These are phyloP conservation scores for Labeo catla DNA, from an alignment of 2,113 vertebrate genomes.

Conservation along the genomic window DNA sequence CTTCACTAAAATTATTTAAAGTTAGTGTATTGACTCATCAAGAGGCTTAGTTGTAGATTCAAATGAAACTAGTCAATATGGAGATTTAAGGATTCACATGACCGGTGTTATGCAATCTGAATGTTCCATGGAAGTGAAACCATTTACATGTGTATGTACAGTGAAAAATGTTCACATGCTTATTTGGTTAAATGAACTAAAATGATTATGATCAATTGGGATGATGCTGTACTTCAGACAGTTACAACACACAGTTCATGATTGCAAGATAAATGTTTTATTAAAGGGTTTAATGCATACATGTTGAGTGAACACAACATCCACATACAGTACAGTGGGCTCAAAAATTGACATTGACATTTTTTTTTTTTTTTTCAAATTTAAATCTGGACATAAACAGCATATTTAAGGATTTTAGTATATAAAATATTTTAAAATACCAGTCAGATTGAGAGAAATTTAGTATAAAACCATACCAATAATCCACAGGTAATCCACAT, in stretches of 20 bases:
- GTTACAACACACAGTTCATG: constrained; percentile 17
- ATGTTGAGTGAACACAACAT: constrained; percentile 67
- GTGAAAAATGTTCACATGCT: neutral
- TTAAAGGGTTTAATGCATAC: constrained; percentile 77
- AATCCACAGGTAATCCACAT: too few relatives aligned
- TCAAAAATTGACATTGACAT: neutral
- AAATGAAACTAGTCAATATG: neutral
- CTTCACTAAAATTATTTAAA: neutral
- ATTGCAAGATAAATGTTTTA: constrained; percentile 70
- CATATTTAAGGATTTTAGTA: neutral
- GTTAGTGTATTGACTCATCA: neutral
- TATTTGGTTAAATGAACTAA: neutral
- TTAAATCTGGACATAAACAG: neutral
- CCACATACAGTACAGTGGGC: constrained; percentile 61
- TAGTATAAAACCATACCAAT: too few relatives aligned
- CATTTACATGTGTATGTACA: neutral
- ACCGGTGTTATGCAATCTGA: neutral
- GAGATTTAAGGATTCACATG: neutral
- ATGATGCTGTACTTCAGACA: neutral
- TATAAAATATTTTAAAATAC: neutral
- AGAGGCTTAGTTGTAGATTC: neutral
- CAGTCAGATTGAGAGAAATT: too few relatives aligned
- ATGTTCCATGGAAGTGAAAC: neutral
- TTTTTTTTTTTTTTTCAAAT: neutral
- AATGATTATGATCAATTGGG: neutral